Conservation (phyloP, 2,797 vertebrate species). For the Coluber constrictor region DNA sequence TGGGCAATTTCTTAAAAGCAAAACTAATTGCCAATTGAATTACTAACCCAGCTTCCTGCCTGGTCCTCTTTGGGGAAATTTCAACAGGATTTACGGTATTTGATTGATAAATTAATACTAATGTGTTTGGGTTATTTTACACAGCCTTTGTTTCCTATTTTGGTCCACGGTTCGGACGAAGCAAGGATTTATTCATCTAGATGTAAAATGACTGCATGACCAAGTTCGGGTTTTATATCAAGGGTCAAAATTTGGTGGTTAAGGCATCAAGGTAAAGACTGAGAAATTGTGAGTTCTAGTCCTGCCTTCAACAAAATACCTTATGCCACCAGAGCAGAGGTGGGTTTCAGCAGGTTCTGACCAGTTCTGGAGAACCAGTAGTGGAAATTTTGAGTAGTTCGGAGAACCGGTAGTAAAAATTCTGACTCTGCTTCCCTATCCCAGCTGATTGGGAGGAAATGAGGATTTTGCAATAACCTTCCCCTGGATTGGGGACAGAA, state of each 20-base stretch:
- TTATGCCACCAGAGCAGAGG: too few relatives aligned
- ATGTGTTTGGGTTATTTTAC: background rate
- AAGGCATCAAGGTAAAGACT: too few relatives aligned
- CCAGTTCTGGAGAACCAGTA: too few relatives aligned
- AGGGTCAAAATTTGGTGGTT: background rate
- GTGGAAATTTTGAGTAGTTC: too few relatives aligned
- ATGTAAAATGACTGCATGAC: background rate
- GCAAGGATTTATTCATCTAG: background rate
- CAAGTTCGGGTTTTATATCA: background rate
- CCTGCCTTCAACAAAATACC: too few relatives aligned
- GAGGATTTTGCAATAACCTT: too few relatives aligned
- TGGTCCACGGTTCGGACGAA: background rate
- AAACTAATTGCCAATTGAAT: slow-evolving; percentile 5
- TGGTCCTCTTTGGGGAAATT: background rate
- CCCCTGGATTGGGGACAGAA: too few relatives aligned
- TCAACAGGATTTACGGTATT: background rate
- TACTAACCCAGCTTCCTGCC: background rate
- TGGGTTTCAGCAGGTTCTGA: too few relatives aligned
- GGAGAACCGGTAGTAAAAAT: too few relatives aligned
- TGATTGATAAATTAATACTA: background rate
- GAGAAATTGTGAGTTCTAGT: background rate
- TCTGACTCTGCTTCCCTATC: too few relatives aligned
- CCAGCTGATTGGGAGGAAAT: too few relatives aligned
- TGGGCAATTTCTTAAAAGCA: background rate
- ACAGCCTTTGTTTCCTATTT: background rate